phyloP scores from a whole-genome alignment of 1,140 invertebrate genomes.

The Micrasema longulum region DNA sequence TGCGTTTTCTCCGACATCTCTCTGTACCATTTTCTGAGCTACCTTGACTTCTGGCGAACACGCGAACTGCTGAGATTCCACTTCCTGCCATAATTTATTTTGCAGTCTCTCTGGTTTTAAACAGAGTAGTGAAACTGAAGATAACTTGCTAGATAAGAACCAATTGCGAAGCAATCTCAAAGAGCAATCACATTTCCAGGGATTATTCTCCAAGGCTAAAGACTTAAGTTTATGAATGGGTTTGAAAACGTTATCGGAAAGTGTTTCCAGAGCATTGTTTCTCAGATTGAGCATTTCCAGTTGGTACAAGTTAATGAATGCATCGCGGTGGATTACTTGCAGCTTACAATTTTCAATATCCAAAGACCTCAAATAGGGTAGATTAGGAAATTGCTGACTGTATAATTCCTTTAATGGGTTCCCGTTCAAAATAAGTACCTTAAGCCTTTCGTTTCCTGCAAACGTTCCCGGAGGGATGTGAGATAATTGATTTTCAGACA shows the following conservation, averaged over 20 bases:
- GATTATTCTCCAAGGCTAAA: slow-evolving; percentile 80
- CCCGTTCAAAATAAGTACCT: slow-evolving; percentile 75
- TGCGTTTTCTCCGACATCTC: slow-evolving; percentile 73
- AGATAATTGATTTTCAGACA: slow-evolving; percentile 79
- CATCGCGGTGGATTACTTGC: slow-evolving; percentile 71
- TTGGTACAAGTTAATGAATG: slow-evolving; percentile 74
- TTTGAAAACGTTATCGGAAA: slow-evolving; percentile 75
- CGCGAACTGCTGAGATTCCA: slow-evolving; percentile 76
- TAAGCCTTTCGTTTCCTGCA: slow-evolving; percentile 76
- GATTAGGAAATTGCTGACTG: slow-evolving; percentile 76
- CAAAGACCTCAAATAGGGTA: slow-evolving; percentile 78
- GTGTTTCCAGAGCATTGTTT: slow-evolving; percentile 74
- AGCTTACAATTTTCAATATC: slow-evolving; percentile 79
- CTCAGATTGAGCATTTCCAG: slow-evolving; percentile 81
- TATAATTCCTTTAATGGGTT: slow-evolving; percentile 75
- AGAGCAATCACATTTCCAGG: slow-evolving; percentile 85
- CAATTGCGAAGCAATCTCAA: slow-evolving; percentile 79
- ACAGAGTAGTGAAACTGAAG: slow-evolving; percentile 75
- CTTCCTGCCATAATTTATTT: too few relatives aligned
- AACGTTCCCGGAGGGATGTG: slow-evolving; percentile 79
- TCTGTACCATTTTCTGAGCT: slow-evolving; percentile 11
- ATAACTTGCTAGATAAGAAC: slow-evolving; percentile 74
- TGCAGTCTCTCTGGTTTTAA: too few relatives aligned
- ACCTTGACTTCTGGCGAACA: slow-evolving; percentile 77
- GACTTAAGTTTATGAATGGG: slow-evolving; percentile 77